phyloP scores from a whole-genome alignment of 2,888 invertebrate species.

The Blomia tropicalis region DNA sequence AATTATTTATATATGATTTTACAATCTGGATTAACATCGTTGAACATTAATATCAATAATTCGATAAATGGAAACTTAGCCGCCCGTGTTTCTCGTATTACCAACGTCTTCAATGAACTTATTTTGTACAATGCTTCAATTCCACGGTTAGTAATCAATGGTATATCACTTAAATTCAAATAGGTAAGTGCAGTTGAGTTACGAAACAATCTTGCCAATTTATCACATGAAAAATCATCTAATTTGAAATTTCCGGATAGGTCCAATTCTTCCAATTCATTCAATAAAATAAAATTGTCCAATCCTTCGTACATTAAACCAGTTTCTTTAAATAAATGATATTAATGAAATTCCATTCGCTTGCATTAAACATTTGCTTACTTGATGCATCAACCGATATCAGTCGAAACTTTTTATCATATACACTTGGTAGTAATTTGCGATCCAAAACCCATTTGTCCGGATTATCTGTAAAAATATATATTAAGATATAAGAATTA shows the following conservation, averaged over 20 bases:
- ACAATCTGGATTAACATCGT: slow-evolving; percentile 20
- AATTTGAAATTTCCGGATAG: slow-evolving; percentile 16
- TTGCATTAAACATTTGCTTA: background rate
- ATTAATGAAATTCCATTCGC: no score
- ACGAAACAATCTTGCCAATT: slow-evolving; percentile 20
- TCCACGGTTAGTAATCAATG: slow-evolving; percentile 14
- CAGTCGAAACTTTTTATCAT: slow-evolving; percentile 46
- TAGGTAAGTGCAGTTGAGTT: slow-evolving; percentile 10
- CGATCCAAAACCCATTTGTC: slow-evolving; percentile 40
- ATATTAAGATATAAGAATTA: background rate
- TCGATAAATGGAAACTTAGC: slow-evolving; percentile 19
- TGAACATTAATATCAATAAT: slow-evolving; percentile 9
- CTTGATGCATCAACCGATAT: slow-evolving; percentile 65
- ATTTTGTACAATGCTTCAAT: slow-evolving; percentile 20
- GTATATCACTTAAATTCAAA: slow-evolving; percentile 19
- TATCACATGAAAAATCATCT: slow-evolving; percentile 22
- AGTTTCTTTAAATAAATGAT: no score
- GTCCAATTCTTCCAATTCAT: slow-evolving; percentile 27
- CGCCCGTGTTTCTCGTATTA: slow-evolving; percentile 13
- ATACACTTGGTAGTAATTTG: slow-evolving; percentile 45
- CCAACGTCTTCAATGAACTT: slow-evolving; percentile 14
- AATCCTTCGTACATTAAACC: slow-evolving; percentile 64
- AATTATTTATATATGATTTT: slow-evolving; percentile 12
- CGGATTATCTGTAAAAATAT: slow-evolving; percentile 28
- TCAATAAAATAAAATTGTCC: slow-evolving; percentile 46